phyloP scores from a whole-genome alignment of 2,797 vertebrate genomes.

The Catostomus latipinnis region DNA sequence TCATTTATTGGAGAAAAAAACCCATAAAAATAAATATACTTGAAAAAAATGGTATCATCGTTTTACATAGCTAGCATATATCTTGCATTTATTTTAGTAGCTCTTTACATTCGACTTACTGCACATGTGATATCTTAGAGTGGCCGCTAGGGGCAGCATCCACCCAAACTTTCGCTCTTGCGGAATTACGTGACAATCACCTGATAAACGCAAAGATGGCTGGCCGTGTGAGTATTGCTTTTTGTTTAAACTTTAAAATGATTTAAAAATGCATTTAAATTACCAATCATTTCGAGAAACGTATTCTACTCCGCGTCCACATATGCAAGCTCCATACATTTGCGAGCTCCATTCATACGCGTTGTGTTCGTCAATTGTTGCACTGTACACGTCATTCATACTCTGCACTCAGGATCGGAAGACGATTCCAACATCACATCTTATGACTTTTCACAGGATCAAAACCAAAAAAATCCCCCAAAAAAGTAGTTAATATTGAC shows the following conservation, averaged over 20 bases:
- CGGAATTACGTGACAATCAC: conserved; percentile 6
- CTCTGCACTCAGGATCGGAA: conserved; percentile 20
- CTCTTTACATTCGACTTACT: neutral
- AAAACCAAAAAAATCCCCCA: neutral
- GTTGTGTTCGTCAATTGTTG: neutral
- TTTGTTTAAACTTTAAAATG: neutral
- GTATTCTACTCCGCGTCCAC: neutral
- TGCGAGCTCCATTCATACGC: conserved; percentile 9
- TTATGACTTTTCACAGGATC: neutral
- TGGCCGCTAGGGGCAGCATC: neutral
- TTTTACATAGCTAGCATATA: too few species aligned
- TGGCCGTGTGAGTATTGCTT: conserved; percentile 43
- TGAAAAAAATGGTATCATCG: too few species aligned
- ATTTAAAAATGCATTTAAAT: neutral
- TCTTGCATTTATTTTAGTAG: conserved; percentile 35
- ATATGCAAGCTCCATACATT: neutral
- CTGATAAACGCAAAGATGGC: conserved; percentile 48
- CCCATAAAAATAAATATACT: too few species aligned
- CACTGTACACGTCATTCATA: conserved; percentile 31
- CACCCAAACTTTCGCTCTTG: neutral
- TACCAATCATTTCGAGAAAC: neutral
- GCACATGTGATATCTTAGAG: neutral
- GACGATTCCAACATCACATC: neutral
- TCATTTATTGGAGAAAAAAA: too few species aligned
- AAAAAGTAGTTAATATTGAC: too few species aligned